Evolutionary conservation across 2,888 invertebrate species (phyloP), one percentile per base, ranked within the genome.

Genomic region (Drosophila paramelanica): DNA sequence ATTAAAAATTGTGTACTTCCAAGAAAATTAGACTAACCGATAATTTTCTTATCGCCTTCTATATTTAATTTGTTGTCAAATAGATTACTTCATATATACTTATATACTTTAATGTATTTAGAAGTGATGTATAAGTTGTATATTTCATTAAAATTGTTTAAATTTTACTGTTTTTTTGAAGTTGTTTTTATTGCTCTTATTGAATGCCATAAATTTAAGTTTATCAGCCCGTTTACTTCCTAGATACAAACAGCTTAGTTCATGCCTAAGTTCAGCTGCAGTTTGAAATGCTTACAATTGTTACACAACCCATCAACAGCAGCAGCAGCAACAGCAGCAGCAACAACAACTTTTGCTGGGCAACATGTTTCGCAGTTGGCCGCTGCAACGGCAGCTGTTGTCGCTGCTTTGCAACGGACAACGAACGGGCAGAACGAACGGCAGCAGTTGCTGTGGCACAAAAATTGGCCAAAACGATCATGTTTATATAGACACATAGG

Each of bases 391-490:
- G 77, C 87, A 77, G 67, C 77, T 70, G 79, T 60, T 58, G 62
- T 50, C 77, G 61, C 67, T 61, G 27, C 27, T 2, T 31, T 31
- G 2, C 31, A 31, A 31, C 31, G 31, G 31, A 31, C 31, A 31
- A 31, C 31, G 52, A 73, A 59, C 59, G 53, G 72, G 72, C 77
- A 70, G 71, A 65, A 70, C 66, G 60, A 72, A 77, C 77, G 67
- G 78, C 75, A 69, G 70, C 67, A 43, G 61, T 66, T 45, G 67
- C 43, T 52, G 72, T 33, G 66, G 86, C 62, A 71, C 72, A 80
- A 69, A 84, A 88, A 87, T 89, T 89, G 84, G 84, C 81, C 84
- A 85, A 87, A 87, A 79, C 79, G 65, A 81, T 87, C 79, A 85
- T 85, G 87, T 87, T 79, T 85, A 82, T 81, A 61, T 67, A 81